phyloP scores from a whole-genome alignment of 1,140 invertebrate genomes.

The Lasioglossum baleicum region DNA sequence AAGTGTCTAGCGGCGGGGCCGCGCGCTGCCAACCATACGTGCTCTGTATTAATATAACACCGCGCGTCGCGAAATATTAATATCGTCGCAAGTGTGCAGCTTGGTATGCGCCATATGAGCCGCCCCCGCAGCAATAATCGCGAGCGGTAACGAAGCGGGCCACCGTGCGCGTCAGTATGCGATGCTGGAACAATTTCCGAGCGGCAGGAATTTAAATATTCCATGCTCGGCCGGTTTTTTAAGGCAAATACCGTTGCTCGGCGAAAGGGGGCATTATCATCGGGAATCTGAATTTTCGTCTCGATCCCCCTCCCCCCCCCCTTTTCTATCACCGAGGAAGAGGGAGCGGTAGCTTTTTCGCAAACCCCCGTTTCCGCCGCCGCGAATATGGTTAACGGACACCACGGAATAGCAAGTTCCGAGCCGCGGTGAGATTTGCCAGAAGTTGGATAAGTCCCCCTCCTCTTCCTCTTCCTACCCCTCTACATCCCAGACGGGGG shows the following conservation, averaged over 20 bases:
- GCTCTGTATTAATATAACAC: slow-evolving; percentile 61
- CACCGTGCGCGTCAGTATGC: slow-evolving; percentile 41
- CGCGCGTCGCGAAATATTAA: slow-evolving; percentile 63
- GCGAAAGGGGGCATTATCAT: background rate
- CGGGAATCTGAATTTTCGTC: slow-evolving; percentile 36
- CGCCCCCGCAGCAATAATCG: slow-evolving; percentile 61
- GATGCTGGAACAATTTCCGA: slow-evolving; percentile 39
- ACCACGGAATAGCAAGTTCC: background rate
- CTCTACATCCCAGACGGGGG: background rate
- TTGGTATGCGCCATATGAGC: slow-evolving; percentile 65
- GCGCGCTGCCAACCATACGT: background rate
- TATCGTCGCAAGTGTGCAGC: slow-evolving; percentile 57
- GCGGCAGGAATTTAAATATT: slow-evolving; percentile 58
- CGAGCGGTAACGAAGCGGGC: slow-evolving; percentile 60
- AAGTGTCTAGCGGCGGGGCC: background rate
- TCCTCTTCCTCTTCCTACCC: too few relatives aligned
- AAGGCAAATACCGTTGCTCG: background rate
- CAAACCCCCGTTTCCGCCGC: background rate
- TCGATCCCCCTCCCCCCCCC: background rate
- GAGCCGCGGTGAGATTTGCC: background rate
- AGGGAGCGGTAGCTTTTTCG: too few relatives aligned
- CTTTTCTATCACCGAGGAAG: too few relatives aligned
- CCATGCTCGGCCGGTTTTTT: slow-evolving; percentile 38
- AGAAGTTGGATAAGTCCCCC: slow-evolving; percentile 32
- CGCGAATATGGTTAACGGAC: slow-evolving; percentile 1